Evolutionary conservation across 1,140 invertebrate genomes (phyloP), one percentile per base, ranked within the genome.

Genomic region (Diachasma alloeum): DNA sequence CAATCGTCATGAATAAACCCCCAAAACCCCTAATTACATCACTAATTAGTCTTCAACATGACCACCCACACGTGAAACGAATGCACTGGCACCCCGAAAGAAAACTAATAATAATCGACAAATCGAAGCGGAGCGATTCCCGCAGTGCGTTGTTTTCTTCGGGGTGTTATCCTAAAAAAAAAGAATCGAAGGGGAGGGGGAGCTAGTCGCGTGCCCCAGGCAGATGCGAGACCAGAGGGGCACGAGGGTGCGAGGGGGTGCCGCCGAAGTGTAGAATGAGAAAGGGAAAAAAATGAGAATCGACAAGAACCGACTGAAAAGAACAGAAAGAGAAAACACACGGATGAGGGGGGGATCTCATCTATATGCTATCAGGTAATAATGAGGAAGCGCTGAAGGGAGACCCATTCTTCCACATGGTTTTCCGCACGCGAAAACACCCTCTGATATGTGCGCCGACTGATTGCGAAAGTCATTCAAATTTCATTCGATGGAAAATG

Each of bases 381-480:
- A 59, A 59, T 59, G 22, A 22, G 53, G 53, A 22, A 22, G 22
- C 53, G 4, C 53, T 22, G 53, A 59, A 59, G 59, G 24, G 48
- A 56, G 48, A 22, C 22, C 48, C 22, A 26, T 63, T 63, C 59
- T 26, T 56, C 13, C 48, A 56, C 31, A 19, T 59, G 4, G n/a
- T 59, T 59, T 59, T 59, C 10, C 53, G n/a, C 17, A 22, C 19
- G 24, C 24, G 22, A 63, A 63, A 26, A 63, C 3, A 24, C 24
- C 15, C 15, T 26, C 59, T 63, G 0, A 17, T 63, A 10, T 63
- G 19, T 31, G 8, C 19, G 4, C 53, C 59, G 13, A 63, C 59
- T 63, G 59, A 63, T 63, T 63, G 59, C 59, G 24, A 63, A 63
- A 63, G 59, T 63, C 59, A 63, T 63, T 63, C 22, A 63, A 63